phyloP scores from a whole-genome alignment of 2,888 invertebrate genomes.

The Drosophila melanosoma region DNA sequence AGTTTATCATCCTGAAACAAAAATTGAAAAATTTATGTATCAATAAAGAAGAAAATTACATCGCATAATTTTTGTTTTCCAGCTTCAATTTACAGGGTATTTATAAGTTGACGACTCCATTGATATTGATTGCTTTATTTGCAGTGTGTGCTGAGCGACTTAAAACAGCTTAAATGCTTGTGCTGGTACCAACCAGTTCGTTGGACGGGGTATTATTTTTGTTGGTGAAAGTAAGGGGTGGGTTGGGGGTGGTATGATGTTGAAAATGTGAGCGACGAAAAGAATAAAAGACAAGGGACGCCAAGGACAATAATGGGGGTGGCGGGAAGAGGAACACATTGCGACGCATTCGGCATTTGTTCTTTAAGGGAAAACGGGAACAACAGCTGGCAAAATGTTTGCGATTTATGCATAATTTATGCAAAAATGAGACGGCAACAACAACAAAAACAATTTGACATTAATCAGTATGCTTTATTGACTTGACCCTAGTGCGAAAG shows the following conservation, averaged over 20 bases:
- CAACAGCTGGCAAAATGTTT: conserved; percentile 40
- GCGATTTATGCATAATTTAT: conserved; percentile 74
- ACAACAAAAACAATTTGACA: conserved; percentile 66
- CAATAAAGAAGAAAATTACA: not conserved
- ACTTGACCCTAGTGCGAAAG: conserved; percentile 44
- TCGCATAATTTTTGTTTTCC: not conserved
- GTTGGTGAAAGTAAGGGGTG: not conserved
- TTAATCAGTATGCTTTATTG: conserved; percentile 75
- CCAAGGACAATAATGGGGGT: not conserved
- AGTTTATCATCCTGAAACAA: not conserved
- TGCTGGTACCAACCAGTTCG: conserved; percentile 26
- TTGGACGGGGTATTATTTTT: not conserved
- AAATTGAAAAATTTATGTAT: fast-evolving
- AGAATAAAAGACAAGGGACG: not conserved
- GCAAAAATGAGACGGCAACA: conserved; percentile 44
- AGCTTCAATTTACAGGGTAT: conserved; percentile 34
- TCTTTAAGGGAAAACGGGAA: conserved; percentile 38
- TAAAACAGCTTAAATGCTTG: conserved; percentile 70
- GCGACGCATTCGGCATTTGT: conserved; percentile 31
- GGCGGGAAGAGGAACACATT: conserved; percentile 33
- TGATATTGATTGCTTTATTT: conserved; percentile 47
- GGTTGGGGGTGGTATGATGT: not conserved
- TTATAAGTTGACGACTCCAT: not conserved
- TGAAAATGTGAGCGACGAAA: conserved; percentile 33
- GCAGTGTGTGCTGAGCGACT: conserved; percentile 65